These are phyloP conservation scores for Onychomys arenicola DNA, from an alignment of 2,797 vertebrate species.

Conservation along the genomic window DNA sequence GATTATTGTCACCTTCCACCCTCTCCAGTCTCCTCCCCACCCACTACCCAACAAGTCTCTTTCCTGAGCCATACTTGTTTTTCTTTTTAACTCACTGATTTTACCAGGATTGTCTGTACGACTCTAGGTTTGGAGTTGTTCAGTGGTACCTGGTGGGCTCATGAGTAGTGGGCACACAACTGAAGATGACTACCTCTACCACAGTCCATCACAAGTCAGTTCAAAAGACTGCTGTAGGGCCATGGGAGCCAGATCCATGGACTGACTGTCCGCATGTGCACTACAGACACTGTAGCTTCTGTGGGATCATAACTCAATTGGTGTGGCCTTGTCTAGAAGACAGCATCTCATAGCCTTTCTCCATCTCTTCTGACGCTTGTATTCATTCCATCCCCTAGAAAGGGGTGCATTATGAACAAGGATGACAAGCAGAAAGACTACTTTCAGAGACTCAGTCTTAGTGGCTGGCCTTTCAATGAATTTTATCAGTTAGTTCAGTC, in stretches of 20 bases:
- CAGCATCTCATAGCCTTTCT: background rate
- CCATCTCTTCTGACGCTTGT: background rate
- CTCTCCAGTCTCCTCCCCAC: background rate
- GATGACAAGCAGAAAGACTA: conserved; percentile 42
- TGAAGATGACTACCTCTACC: background rate
- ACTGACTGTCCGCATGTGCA: background rate
- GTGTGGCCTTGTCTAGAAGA: background rate
- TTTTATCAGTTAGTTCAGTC: conserved; percentile 27
- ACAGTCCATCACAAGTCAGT: background rate
- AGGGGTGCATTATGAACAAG: conserved; percentile 1
- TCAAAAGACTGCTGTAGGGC: background rate
- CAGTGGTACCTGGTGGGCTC: background rate
- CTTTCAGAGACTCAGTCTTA: background rate
- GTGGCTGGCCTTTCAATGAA: background rate
- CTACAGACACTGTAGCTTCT: too few species aligned
- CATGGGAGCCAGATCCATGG: background rate
- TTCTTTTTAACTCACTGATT: background rate
- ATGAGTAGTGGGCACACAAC: background rate
- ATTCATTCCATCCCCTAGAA: background rate
- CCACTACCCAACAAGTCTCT: background rate
- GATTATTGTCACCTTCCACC: background rate
- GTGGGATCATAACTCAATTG: background rate
- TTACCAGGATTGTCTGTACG: background rate
- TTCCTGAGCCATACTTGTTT: background rate
- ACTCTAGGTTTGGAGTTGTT: background rate